Base-by-base conservation (phyloP, 1,140 invertebrate species). In the Lerema accius region DNA sequence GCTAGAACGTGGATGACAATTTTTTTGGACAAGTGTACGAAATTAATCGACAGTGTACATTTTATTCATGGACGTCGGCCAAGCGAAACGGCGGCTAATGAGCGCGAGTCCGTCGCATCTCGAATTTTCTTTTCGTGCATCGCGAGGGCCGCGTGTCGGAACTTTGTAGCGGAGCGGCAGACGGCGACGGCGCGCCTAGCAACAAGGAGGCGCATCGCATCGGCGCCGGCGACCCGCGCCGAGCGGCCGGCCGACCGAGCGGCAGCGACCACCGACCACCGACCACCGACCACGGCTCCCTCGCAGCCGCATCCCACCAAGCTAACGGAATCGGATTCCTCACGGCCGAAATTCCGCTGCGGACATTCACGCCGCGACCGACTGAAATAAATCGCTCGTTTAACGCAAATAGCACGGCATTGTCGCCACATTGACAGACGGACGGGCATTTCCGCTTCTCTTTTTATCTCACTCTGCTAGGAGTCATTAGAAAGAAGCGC, bases 371-470 rank as follows among this genome's bases (percentile, higher is more conserved):
- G 86, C 79, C 74, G 67, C 81, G 78, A 80, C 81, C 72, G 82
- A 88, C 86, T 89, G 82, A 89, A 89, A 89, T 89, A 89, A 89
- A 87, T 83, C 81, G 85, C 82, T 86, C 80, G 73, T 87, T 85
- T 85, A 86, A 89, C 86, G 79, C 80, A 89, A 86, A 89, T 87
- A 86, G 84, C 86, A 76, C 76, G 66, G 80, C 83, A 89, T 84
- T 88, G 84, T 89, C 81, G 80, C 76, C 80, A 73, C 84, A 85
- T 83, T 84, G 82, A 86, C 82, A 85, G 78, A 85, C 80, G 69
- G 77, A 84, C 76, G 80, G 71, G 72, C 78, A 80, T 81, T 89
- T 87, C 84, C 86, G 86, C 78, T 89, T 79, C 75, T 85, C 77
- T 84, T 83, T 84, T 86, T 84, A 63, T 76, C 61, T 70, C 73